Evolutionary conservation across 2,113 vertebrate species (phyloP), one percentile per base, ranked within the genome.

Genomic region (Odobenus rosmarus): DNA sequence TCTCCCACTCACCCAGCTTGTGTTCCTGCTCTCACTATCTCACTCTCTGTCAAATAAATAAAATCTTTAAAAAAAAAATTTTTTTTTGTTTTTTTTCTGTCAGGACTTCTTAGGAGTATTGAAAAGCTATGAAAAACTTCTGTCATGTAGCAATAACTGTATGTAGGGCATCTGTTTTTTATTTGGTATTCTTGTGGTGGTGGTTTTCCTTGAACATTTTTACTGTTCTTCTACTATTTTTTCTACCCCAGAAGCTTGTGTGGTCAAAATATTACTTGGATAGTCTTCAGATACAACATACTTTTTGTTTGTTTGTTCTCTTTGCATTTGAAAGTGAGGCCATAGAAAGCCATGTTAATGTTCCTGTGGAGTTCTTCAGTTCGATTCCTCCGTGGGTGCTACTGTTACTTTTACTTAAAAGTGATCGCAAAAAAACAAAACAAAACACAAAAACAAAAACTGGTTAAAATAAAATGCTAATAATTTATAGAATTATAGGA

Each of bases 151-250:
- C 64, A 96, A 12, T 85, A 93, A 91, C 36, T 88, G 2, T 86
- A 71, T 96, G 61, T 96, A 74, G 81, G 79, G 7, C 85, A 90
- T 96, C 84, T 96, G 57, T 92, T 93, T 97, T 91, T 33, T 97
- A 69, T 86, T 97, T 96, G 72, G 19, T 96, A 46, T 95, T 84
- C 36, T 96, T 98, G 77, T 98, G 93, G 19, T 97, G 83, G 39
- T 90, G 12, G 88, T 96, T 93, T 95, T 84, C 55, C 71, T 85
- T 97, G 81, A 80, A 96, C 39, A 95, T 88, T 97, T 96, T 90
- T 81, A 74, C 31, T 97, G 31, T 90, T 95, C 46, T 93, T 93
- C 61, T 93, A 46, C n/a, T 53, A 96, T n/a, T 93, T 49, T 98
- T 86, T 64, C 87, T 90, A 57, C 18, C 28, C 64, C 10, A 90